phyloP scores from a whole-genome alignment of 2,888 invertebrate genomes.

The Agriotes lineatus region DNA sequence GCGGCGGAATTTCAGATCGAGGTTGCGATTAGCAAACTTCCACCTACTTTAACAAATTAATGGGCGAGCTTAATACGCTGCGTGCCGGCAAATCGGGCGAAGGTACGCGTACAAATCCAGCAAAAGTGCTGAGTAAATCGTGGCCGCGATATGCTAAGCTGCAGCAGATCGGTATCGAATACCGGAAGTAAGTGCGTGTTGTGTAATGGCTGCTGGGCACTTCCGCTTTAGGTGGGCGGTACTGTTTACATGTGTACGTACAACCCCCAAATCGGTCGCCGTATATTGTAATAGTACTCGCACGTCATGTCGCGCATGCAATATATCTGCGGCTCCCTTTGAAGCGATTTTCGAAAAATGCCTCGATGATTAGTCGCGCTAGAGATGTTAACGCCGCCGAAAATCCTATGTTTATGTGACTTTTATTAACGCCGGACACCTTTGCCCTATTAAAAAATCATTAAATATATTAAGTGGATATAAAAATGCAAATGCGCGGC shows the following conservation, averaged over 20 bases:
- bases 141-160: background rate
- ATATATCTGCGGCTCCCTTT: no score
- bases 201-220: slow-evolving; percentile 50
- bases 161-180: slow-evolving; percentile 10
- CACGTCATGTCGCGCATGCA: slow-evolving; percentile 43
- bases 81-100: slow-evolving; percentile 21
- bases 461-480: slow-evolving; percentile 23
- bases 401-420: slow-evolving; percentile 18
- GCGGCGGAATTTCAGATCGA: background rate
- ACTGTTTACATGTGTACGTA: slow-evolving; percentile 52
- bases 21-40: background rate
- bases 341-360: no score
- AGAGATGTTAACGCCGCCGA: slow-evolving; percentile 14
- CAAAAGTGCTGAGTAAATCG: no score
- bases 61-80: slow-evolving; percentile 15
- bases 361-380: no score
- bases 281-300: slow-evolving; percentile 48
- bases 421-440: slow-evolving; percentile 28
- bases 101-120: slow-evolving; percentile 13
- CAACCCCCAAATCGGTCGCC: slow-evolving; percentile 47
- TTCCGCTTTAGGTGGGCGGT: slow-evolving; percentile 51
- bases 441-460: slow-evolving; percentile 29
- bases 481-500: slow-evolving; percentile 11
- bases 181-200: slow-evolving; percentile 40
- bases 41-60: slow-evolving; percentile 19